These are phyloP conservation scores for Sardinella longiceps DNA, from an alignment of 2,797 vertebrate genomes.

Conservation along the genomic window DNA sequence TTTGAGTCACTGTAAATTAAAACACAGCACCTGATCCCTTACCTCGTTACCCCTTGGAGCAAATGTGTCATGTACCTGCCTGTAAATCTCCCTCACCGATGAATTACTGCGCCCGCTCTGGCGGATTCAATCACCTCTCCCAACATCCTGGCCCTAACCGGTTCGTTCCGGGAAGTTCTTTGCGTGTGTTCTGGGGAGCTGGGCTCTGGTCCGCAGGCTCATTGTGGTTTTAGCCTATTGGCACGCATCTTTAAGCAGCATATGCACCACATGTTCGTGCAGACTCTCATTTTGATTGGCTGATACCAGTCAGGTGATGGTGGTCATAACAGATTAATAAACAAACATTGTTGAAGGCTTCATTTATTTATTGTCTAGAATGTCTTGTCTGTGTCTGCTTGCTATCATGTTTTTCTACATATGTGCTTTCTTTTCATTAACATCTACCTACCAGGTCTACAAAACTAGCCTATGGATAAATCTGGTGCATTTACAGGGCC, in stretches of 20 bases:
- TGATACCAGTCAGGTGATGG: neutral
- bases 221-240: neutral
- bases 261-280: neutral
- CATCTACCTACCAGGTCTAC: too few species aligned
- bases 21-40: constrained; percentile 14
- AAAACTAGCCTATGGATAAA: too few species aligned
- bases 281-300: neutral
- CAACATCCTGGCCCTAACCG: neutral
- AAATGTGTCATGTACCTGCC: neutral
- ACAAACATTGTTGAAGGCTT: neutral
- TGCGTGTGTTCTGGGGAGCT: neutral
- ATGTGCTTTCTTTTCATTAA: too few species aligned
- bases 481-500: too few species aligned
- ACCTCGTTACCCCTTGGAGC: neutral
- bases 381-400: too few species aligned
- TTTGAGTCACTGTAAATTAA: neutral
- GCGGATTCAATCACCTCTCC: neutral
- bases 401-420: too few species aligned
- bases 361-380: too few species aligned
- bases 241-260: neutral
- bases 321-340: neutral
- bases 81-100: neutral
- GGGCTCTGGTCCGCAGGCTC: neutral
- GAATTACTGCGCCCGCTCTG: neutral
- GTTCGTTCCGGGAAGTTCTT: neutral